Evolutionary conservation across 2,888 invertebrate species (phyloP), one percentile per base, ranked within the genome.

Genomic region (Lingula anatina): DNA sequence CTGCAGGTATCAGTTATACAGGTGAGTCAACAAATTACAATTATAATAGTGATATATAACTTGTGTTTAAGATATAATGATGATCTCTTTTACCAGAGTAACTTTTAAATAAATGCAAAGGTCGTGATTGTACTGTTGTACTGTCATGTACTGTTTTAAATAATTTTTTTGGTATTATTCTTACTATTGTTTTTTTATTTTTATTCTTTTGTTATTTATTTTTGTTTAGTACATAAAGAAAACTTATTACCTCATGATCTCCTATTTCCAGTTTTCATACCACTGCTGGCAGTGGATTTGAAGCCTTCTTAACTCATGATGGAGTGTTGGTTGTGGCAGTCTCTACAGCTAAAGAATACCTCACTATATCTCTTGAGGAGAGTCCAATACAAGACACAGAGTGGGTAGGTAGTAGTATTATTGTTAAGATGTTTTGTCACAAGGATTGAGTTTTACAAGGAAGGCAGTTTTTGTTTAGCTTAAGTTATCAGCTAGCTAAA

Each of bases 311-410:
- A 39, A 81, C 81, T 40, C 71, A 78, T 37, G 80, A 80, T 59
- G 81, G 82, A 26, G 78, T 78, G 49, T 73, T 84, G 27, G 80
- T 83, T 3, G 79, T 84, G 18, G 82, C 82, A 9, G 80, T 83
- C 1, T 68, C 79, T 27, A 82, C 80, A 24, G 81, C 81, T 57
- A 81, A 83, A 45, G 83, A 84, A 61, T 83, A 81, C 64, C 72
- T 81, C 7, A 79, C 82, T 25, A 79, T 82, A 1, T 74, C 81
- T 2, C 80, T 83, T 3, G 69, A 78, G 31, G 81, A 78, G 42
- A 56, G 63, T 24, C 64, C 69, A 4, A 57, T 80, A 25, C 63
- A 67, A 39, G 79, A 80, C 68, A 73, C 73, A 25, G 78, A 80
- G 48, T 84, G 84, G 77, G 77, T 78, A 59, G 46, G 64, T 49